phyloP scores from a whole-genome alignment of 2,113 vertebrate genomes.

The Mionectes macconnelli region DNA sequence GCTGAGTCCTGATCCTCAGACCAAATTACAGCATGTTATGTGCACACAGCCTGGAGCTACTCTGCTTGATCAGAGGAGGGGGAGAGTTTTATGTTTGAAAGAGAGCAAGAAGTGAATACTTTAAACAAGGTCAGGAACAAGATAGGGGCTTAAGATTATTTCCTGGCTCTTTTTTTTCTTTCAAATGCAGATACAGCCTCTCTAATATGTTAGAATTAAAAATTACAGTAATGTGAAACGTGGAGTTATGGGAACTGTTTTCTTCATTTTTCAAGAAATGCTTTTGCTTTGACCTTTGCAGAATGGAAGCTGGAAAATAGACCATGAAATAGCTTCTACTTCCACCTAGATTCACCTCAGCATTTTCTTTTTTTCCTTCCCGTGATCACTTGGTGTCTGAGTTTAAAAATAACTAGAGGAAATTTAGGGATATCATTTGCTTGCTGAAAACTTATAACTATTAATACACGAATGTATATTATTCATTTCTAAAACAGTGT shows the following conservation, averaged over 20 bases:
- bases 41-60: background rate
- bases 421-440: background rate
- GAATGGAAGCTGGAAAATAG: background rate
- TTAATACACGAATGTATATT: background rate
- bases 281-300: background rate
- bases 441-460: background rate
- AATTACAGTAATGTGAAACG: background rate
- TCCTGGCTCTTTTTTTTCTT: background rate
- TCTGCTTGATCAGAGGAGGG: background rate
- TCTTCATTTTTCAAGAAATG: background rate
- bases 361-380: background rate
- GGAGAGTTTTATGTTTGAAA: background rate
- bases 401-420: background rate
- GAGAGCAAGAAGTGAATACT: background rate
- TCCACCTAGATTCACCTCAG: background rate
- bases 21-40: background rate
- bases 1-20: background rate
- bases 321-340: background rate
- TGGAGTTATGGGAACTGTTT: background rate
- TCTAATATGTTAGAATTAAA: background rate
- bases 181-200: background rate
- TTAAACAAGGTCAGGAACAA: background rate
- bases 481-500: background rate
- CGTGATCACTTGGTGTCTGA: background rate
- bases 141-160: background rate